phyloP scores from a whole-genome alignment of 2,113 vertebrate species.

The Anolis carolinensis region DNA sequence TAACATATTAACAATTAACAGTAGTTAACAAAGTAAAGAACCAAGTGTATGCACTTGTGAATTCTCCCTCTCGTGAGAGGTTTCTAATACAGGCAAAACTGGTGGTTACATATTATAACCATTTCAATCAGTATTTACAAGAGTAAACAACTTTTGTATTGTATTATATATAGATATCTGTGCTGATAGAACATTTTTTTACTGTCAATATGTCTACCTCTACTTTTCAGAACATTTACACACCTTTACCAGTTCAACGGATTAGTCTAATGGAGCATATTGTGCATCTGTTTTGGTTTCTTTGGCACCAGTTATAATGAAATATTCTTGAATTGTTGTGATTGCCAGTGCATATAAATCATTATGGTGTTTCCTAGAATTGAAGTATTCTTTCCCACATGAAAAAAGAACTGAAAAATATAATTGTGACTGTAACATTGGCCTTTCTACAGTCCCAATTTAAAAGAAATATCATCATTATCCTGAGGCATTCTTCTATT shows the following conservation, averaged over 20 bases:
- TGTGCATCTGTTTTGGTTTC: neutral
- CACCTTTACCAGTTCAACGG: neutral
- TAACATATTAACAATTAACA: too few species aligned
- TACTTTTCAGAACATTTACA: neutral
- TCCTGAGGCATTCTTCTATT: slow-evolving; percentile 1
- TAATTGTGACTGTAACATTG: neutral
- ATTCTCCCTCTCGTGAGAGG: too few species aligned
- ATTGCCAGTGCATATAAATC: neutral
- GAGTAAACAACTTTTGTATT: too few species aligned
- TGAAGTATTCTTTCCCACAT: neutral
- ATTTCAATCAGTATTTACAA: too few species aligned
- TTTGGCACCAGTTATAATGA: neutral
- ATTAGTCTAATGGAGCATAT: neutral
- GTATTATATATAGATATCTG: too few species aligned
- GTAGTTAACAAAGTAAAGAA: too few species aligned
- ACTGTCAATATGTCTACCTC: too few species aligned
- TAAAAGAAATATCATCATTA: slow-evolving; percentile 20
- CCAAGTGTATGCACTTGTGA: too few species aligned
- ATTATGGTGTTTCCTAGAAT: neutral
- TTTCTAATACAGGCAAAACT: too few species aligned
- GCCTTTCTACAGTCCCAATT: slow-evolving; percentile 13
- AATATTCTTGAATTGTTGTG: neutral
- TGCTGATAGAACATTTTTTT: too few species aligned
- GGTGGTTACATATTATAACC: too few species aligned
- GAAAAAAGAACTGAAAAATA: neutral